Base-by-base conservation (phyloP, 1,140 invertebrate genomes). In the Tachypleus tridentatus region DNA sequence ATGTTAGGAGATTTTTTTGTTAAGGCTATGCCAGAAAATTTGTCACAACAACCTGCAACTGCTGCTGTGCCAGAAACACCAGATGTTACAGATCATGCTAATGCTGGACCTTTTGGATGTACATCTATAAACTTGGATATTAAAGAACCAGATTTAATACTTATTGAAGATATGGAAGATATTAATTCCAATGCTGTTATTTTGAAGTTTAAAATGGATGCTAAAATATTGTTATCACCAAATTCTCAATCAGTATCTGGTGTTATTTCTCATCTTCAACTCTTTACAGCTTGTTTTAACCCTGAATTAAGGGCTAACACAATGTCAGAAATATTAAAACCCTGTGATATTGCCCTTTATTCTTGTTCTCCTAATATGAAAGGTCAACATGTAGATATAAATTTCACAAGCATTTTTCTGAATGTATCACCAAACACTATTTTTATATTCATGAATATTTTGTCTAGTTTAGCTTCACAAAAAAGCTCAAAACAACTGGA, bases 71-170 rank as follows among this genome's bases (percentile, higher is more conserved):
- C 60, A 53, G 9, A 5, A 57, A 49, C 29, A n/a, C 4, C 49
- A 49, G 10, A 48, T 48, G 50, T 10, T 64, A 59, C 50, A 48
- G 49, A 11, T n/a, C 50, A 47, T 61, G 60, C 9, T 62, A 59
- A 49, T 49, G 51, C 3, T 54, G 11, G 10, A 29, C 6, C 9
- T 57, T 8, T 58, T 63, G 52, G 59, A 47, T 7, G 9, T 47
- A 84, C 93, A 74, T 87, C 86, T 4, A 76, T 96, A 52, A 85
- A 86, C 71, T 77, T 96, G 5, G 86, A 85, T 69, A 79, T 97
- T 7, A 87, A 94, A 69, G 86, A 94, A 73, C 93, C 94, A 4
- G 94, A 98, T 78, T 91, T 98, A 60, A 87, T 97, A 67, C 77
- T 98, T 4, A 86, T 98, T 0, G 95, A 98, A 78, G 86, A 91